Percentiles rank a stretch among this genome's conserved stretches.
These are phyloP conservation scores for Eupleurogrammus muticus DNA, from an alignment of 2,797 vertebrate species.

Conservation along the genomic window DNA sequence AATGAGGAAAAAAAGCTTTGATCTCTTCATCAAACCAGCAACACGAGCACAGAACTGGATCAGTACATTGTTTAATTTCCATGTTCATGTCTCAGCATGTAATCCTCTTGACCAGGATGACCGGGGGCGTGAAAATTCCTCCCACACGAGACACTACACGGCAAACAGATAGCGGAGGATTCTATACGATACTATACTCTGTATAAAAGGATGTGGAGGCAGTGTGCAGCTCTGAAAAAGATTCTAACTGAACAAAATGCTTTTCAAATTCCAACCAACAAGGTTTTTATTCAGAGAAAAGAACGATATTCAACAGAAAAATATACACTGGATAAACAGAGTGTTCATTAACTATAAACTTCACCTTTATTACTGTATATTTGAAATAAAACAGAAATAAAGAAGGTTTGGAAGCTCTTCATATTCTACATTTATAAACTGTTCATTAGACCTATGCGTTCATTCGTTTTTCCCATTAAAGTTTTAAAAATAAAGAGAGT, in stretches of 20 bases:
- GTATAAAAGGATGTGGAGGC: conserved; percentile 61
- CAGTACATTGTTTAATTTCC: conserved; percentile 43
- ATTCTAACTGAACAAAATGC: conserved; percentile 26
- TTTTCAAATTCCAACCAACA: neutral
- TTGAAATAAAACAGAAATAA: neutral
- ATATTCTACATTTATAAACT: no score
- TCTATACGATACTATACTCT: no score
- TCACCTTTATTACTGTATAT: no score
- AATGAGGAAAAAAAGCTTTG: neutral
- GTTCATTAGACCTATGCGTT: no score
- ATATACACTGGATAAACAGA: neutral
- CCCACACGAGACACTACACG: conserved; percentile 59
- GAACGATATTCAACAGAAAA: neutral
- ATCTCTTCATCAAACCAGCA: neutral
- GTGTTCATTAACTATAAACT: neutral
- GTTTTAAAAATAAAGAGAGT: no score
- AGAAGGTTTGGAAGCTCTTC: neutral
- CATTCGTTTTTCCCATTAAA: no score
- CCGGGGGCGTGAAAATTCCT: conserved; percentile 79
- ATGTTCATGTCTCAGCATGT: conserved; percentile 64
- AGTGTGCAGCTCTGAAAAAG: conserved; percentile 25
- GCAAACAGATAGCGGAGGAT: conserved; percentile 61
- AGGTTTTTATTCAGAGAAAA: neutral
- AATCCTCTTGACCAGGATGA: conserved; percentile 75
- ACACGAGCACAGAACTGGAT: conserved; percentile 30